Evolutionary conservation across 2,797 vertebrate genomes (phyloP).

Genomic region (Sebastes minor): DNA sequence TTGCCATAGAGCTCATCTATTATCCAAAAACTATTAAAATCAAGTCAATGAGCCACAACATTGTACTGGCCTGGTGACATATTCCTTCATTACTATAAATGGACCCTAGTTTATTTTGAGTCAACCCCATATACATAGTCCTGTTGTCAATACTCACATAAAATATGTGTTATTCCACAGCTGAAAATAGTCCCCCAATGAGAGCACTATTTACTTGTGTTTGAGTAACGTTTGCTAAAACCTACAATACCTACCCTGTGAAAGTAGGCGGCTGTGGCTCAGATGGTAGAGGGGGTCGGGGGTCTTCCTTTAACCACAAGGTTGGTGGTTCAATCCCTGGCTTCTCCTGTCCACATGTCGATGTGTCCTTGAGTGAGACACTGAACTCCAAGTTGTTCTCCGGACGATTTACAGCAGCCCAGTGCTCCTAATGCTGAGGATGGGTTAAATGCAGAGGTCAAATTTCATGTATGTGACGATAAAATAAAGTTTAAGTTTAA

Average conservation of each 20-base stretch:
- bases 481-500: no score
- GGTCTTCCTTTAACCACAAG: not conserved
- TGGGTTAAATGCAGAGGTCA: no score
- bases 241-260: fast-evolving
- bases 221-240: not conserved
- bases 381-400: no score
- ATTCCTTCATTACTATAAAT: not conserved
- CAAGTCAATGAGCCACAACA: not conserved
- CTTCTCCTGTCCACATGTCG: not conserved
- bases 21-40: not conserved
- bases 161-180: not conserved
- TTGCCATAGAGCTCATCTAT: not conserved
- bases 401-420: no score
- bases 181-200: not conserved
- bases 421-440: fast-evolving
- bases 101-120: not conserved
- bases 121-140: not conserved
- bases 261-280: not conserved
- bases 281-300: no score
- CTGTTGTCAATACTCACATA: not conserved
- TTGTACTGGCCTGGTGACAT: not conserved
- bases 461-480: no score
- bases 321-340: fast-evolving
- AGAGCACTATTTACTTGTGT: not conserved
- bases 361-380: no score